Evolutionary conservation across 2,113 vertebrate genomes (phyloP), one percentile per base, ranked within the genome.

Genomic region (Thryonomys swinderianus): DNA sequence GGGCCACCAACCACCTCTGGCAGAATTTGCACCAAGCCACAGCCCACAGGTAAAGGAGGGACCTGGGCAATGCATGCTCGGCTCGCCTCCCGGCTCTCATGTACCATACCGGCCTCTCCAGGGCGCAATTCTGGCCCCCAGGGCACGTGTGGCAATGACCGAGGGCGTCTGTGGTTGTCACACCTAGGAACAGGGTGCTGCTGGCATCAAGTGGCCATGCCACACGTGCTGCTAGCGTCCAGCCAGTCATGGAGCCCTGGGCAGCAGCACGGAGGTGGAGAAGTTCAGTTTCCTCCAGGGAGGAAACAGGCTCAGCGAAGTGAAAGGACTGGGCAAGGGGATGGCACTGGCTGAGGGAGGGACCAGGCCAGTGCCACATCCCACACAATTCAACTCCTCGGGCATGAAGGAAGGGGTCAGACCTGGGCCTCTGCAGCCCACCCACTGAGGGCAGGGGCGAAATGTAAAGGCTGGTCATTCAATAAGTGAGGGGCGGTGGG

Each of bases 1-100:
- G 4, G 0, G 53, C 45, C 48, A 20, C 34, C 48, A 69, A 34
- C 7, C 17, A 7, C 16, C 8, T 32, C 45, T 3, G 20, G 51
- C 59, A 76, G 64, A 21, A 13, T 2, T 2, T 27, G 21, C 13
- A 5, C 62, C 12, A 34, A 45, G 67, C 30, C 11, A 34, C 48
- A 3, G 7, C 7, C 25, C 3, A 16, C 0, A 0, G 0, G 40
- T 55, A 25, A 10, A 27, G 30, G 2, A n/a, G 32, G 27, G 6
- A 1, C 4, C 0, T 0, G 3, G 0, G 42, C 10, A 1, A 10
- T 2, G 3, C 21, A 0, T 11, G 18, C 10, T 4, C 37, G 0
- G 34, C 55, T 40, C 53, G 3, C 51, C 14, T 0, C 14, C 16
- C 9, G 20, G 40, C n/a, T 37, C 21, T 0, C 2, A 0, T 5